Percentiles rank a stretch among this genome's conserved stretches.
Evolutionary conservation across 53 echinoderm and acorn worm species (phyloP).

Genomic region (Paracentrotus lividus): DNA sequence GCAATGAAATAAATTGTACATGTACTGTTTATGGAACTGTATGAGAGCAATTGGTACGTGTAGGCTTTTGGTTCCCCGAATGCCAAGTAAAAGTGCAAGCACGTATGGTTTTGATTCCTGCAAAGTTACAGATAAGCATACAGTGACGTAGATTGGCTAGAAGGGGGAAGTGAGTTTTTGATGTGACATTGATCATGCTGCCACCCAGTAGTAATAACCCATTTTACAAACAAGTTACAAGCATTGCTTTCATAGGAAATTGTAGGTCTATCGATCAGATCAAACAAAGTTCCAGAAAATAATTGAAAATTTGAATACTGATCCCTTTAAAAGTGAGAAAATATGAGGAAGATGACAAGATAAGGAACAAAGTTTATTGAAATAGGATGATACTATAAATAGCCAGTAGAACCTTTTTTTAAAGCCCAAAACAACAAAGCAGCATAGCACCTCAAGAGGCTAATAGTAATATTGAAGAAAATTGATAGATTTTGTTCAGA

Average conservation of each 20-base stretch:
- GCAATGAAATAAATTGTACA: too few relatives aligned
- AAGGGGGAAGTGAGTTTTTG: neutral
- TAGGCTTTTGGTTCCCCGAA: neutral
- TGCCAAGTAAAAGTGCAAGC: neutral
- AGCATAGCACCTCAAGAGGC: neutral
- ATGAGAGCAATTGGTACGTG: neutral
- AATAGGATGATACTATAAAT: neutral
- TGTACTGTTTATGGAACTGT: neutral
- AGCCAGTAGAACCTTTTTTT: neutral
- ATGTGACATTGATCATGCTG: neutral
- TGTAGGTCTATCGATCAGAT: neutral
- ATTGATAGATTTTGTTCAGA: neutral
- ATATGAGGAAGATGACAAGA: neutral
- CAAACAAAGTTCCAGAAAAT: neutral
- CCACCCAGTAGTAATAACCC: neutral
- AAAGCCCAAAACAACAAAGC: neutral
- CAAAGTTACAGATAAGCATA: neutral
- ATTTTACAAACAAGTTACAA: neutral
- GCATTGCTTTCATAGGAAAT: neutral
- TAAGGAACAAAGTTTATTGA: constrained; percentile 20
- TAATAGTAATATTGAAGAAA: neutral
- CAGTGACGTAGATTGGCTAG: neutral
- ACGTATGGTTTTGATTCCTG: neutral
- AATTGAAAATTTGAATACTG: neutral
- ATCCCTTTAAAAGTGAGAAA: constrained; percentile 15